Percentiles rank a stretch among this genome's conserved stretches.
Conservation (phyloP, 2,797 vertebrate species). For the Crax fasciolata region DNA sequence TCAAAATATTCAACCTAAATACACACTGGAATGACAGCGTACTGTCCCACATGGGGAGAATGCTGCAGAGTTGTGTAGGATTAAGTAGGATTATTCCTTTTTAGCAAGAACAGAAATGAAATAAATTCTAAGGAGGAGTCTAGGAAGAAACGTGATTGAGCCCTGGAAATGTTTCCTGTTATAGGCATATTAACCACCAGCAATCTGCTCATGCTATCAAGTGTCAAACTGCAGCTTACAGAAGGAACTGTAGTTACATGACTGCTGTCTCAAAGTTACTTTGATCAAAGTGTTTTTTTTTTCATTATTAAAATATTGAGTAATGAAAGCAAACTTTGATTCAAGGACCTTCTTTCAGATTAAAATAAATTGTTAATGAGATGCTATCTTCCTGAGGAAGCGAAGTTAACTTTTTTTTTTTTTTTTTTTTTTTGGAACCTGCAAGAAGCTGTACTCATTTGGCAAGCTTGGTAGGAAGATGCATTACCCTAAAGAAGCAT, state of each 20-base stretch:
- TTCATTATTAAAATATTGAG: conserved; percentile 44
- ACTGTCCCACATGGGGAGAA: neutral
- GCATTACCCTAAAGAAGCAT: neutral
- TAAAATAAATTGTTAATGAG: conserved; percentile 1
- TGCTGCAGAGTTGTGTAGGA: neutral
- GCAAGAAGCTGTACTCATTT: neutral
- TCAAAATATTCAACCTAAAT: neutral
- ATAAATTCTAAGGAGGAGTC: neutral
- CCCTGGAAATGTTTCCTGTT: neutral
- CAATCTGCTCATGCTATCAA: neutral
- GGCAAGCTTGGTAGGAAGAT: neutral
- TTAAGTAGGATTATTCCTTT: neutral
- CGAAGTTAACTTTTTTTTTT: neutral
- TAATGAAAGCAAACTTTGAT: conserved; percentile 3
- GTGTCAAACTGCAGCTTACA: neutral
- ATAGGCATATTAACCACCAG: neutral
- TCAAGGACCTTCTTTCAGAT: neutral
- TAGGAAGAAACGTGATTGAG: neutral
- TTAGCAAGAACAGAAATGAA: neutral
- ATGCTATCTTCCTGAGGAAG: neutral
- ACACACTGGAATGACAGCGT: neutral
- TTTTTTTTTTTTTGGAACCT: neutral
- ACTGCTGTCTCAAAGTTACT: neutral
- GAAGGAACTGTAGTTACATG: neutral
- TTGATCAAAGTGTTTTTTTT: conserved; percentile 21